A percentile compares a stretch with the other conserved stretches of the same genome.
Conservation (phyloP, 2,888 invertebrate genomes). For the Troides helena region DNA sequence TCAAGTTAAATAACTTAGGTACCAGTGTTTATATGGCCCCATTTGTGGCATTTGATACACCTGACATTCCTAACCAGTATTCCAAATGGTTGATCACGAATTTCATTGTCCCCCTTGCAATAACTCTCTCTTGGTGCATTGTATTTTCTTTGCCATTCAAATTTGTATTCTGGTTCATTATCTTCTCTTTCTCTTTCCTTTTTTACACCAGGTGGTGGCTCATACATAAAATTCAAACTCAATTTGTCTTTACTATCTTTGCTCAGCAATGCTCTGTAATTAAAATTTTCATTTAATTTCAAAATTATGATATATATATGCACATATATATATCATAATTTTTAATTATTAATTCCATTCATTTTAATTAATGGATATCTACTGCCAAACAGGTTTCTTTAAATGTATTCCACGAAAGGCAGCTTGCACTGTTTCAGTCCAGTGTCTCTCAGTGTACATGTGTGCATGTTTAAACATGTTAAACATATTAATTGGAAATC, state of each 20-base stretch:
- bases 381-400: no score
- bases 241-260: conserved; percentile 99
- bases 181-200: conserved; percentile 95
- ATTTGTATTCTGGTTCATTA: conserved; percentile 98
- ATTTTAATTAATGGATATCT: no score
- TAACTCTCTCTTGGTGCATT: conserved; percentile 99
- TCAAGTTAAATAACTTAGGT: conserved; percentile 14
- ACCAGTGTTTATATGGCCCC: conserved; percentile 99
- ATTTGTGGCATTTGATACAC: conserved; percentile 99
- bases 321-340: no score
- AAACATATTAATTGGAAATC: no score
- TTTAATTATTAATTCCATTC: no score
- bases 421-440: no score
- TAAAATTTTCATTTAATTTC: not conserved
- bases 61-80: conserved; percentile 98
- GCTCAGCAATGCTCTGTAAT: conserved; percentile 92
- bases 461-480: no score
- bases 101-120: conserved; percentile 98
- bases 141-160: conserved; percentile 99
- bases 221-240: conserved; percentile 99
- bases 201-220: conserved; percentile 98
- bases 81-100: conserved; percentile 98
- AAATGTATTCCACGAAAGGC: no score
- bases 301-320: no score
- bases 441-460: no score